phyloP scores from a whole-genome alignment of 2,797 vertebrate genomes.

The Phrynocephalus forsythii region DNA sequence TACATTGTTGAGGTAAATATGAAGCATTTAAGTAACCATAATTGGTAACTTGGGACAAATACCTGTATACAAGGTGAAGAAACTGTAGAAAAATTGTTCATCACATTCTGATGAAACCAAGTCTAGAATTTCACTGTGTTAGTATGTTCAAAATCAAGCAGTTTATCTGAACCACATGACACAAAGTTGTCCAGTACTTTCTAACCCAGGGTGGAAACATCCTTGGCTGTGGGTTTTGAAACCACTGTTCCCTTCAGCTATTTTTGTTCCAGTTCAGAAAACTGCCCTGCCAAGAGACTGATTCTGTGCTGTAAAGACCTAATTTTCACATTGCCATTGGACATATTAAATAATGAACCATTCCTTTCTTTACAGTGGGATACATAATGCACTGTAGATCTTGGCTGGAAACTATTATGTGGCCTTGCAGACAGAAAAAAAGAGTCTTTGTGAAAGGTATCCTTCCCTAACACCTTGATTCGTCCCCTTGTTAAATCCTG shows the following conservation, averaged over 20 bases:
- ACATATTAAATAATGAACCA: neutral
- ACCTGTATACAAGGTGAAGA: neutral
- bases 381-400: neutral
- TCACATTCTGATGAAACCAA: neutral
- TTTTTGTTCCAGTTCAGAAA: neutral
- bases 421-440: neutral
- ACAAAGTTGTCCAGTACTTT: neutral
- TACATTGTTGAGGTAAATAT: neutral
- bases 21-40: neutral
- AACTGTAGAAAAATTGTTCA: neutral
- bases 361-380: neutral
- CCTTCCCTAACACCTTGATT: neutral
- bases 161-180: neutral
- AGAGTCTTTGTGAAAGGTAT: neutral
- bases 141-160: neutral
- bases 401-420: neutral
- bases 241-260: neutral
- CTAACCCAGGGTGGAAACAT: neutral
- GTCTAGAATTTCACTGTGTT: neutral
- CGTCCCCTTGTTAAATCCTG: neutral
- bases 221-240: neutral
- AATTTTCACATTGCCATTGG: neutral
- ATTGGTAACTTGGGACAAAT: neutral
- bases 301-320: constrained; percentile 57
- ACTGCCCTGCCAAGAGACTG: neutral